A percentile compares a stretch with the other conserved stretches of the same genome.
These are phyloP conservation scores for Leptogaster cylindrica DNA, from an alignment of 2,888 invertebrate species.

Conservation along the genomic window DNA sequence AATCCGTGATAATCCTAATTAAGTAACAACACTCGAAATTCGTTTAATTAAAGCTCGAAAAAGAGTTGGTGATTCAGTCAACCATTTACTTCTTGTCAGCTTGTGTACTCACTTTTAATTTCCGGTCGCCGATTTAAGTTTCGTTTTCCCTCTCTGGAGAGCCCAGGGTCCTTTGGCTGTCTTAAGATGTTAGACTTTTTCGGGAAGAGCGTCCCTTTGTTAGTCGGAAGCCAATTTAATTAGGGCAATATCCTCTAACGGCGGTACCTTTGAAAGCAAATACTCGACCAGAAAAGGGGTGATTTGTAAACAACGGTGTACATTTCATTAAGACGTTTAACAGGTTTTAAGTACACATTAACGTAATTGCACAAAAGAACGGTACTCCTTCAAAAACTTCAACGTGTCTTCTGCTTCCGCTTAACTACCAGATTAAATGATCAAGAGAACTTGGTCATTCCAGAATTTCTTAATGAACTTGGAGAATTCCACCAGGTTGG, in stretches of 20 bases:
- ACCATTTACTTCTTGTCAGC: conserved; percentile 15
- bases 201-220: conserved; percentile 36
- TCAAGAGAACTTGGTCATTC: too few species aligned
- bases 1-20: conserved; percentile 41
- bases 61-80: conserved; percentile 13
- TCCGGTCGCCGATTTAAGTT: conserved; percentile 38
- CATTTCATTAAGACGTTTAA: conserved; percentile 52
- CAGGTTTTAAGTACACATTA: conserved; percentile 51
- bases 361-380: conserved; percentile 50
- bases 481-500: too few species aligned
- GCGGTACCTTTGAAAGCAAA: conserved; percentile 37
- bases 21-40: conserved; percentile 40
- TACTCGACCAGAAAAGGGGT: conserved; percentile 41
- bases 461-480: too few species aligned
- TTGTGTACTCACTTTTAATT: conserved; percentile 42
- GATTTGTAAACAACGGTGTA: conserved; percentile 49
- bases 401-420: background rate
- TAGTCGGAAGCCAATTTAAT: conserved; percentile 46
- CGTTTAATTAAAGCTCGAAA: conserved; percentile 22
- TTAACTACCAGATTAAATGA: too few species aligned
- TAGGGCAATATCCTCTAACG: conserved; percentile 45
- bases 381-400: conserved; percentile 37
- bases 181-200: conserved; percentile 13
- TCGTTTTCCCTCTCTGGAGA: background rate
- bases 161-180: conserved; percentile 2